phyloP scores from a whole-genome alignment of 2,113 vertebrate species.

The Lipotes vexillifer region DNA sequence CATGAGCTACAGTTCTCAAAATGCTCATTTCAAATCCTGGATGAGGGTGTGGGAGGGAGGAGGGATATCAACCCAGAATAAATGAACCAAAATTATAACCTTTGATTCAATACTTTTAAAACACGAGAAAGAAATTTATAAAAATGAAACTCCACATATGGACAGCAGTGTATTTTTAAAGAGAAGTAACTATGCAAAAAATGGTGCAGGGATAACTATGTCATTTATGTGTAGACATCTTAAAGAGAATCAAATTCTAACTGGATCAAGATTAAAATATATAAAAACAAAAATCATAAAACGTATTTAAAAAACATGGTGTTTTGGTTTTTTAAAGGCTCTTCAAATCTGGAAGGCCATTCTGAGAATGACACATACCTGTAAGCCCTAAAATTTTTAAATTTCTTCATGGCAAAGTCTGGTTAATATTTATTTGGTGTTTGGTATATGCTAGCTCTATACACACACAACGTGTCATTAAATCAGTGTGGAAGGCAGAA shows the following conservation, averaged over 20 bases:
- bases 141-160: background rate
- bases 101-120: conserved; percentile 32
- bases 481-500: background rate
- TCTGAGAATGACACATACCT: background rate
- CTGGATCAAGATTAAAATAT: background rate
- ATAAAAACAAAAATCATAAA: conserved; percentile 23
- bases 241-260: background rate
- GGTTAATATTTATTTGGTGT: background rate
- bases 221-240: background rate
- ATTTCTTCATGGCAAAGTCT: background rate
- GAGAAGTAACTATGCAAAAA: conserved; percentile 24
- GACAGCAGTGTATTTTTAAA: background rate
- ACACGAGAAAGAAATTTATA: background rate
- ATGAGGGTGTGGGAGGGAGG: no score
- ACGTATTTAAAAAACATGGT: background rate
- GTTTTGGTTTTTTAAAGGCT: background rate
- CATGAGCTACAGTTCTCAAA: background rate
- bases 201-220: background rate
- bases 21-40: background rate
- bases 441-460: background rate
- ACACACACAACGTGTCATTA: background rate
- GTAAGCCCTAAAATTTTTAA: background rate
- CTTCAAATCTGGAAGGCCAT: background rate
- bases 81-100: background rate
- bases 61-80: background rate